Conservation (phyloP, 2,797 vertebrate species). For the Schizothorax lantsangensis region DNA sequence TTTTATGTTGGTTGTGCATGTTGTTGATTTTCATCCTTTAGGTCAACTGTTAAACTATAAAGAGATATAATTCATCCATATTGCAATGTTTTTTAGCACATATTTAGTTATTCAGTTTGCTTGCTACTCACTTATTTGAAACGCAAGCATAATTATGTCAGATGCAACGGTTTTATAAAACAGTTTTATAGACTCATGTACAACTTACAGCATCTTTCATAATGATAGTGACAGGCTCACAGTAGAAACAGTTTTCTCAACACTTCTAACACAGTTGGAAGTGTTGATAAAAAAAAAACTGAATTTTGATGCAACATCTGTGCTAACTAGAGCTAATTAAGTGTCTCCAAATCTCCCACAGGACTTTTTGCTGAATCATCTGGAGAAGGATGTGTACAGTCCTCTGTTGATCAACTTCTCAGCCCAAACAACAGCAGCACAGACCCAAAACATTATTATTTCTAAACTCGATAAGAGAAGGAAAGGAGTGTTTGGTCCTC, state of each 20-base stretch:
- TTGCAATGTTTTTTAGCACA: not conserved
- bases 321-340: conserved; percentile 18
- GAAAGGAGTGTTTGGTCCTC: conserved; percentile 89
- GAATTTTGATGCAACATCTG: conserved; percentile 14
- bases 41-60: conserved; percentile 15
- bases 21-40: conserved; percentile 40
- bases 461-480: conserved; percentile 92
- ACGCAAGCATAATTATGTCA: not conserved
- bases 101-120: not conserved
- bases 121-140: not conserved
- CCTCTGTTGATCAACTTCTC: conserved; percentile 93
- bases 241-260: conserved; percentile 1
- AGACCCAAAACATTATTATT: conserved; percentile 93
- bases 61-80: not conserved
- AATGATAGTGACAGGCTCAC: not conserved
- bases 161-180: not conserved
- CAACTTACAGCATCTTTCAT: not conserved
- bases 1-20: conserved; percentile 20
- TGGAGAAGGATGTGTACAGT: conserved; percentile 87
- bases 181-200: not conserved
- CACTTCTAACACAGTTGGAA: conserved; percentile 28
- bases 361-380: conserved; percentile 89
- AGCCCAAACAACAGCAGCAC: conserved; percentile 93
- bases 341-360: conserved; percentile 64
- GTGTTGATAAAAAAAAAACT: not conserved